A percentile compares a stretch with the other conserved stretches of the same genome.
phyloP scores from a whole-genome alignment of 1,140 invertebrate genomes.

The Drosophila parvula region DNA sequence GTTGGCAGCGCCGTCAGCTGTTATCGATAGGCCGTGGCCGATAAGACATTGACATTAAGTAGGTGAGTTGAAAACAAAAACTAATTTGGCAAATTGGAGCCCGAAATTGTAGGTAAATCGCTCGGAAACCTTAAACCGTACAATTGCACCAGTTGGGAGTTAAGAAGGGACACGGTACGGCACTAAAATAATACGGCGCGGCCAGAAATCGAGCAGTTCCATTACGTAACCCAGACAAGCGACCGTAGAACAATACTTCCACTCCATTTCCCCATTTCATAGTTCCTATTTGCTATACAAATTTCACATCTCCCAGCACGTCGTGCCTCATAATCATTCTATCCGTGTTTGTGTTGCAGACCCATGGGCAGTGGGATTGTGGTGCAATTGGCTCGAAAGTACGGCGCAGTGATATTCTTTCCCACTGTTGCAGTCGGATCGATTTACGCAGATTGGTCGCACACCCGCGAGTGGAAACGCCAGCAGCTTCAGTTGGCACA shows the following conservation, averaged over 20 bases:
- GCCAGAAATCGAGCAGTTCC: conserved; percentile 10
- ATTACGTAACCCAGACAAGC: conserved; percentile 36
- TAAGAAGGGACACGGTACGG: no score
- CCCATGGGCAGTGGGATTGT: conserved; percentile 78
- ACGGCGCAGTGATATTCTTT: conserved; percentile 87
- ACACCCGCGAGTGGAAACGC: conserved; percentile 89
- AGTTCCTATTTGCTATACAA: conserved; percentile 8
- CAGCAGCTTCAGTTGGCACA: conserved; percentile 80
- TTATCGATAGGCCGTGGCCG: conserved; percentile 25
- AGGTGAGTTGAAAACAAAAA: conserved; percentile 56
- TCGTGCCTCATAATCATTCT: conserved; percentile 26
- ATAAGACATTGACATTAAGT: conserved; percentile 25
- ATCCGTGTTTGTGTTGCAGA: conserved; percentile 62
- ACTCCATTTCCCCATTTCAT: background rate
- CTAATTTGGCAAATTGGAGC: conserved; percentile 40
- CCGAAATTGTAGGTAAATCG: background rate
- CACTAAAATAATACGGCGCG: background rate
- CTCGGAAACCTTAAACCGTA: background rate
- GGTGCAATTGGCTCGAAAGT: conserved; percentile 84
- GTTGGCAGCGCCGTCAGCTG: conserved; percentile 40
- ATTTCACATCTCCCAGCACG: conserved; percentile 2
- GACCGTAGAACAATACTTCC: background rate
- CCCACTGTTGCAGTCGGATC: conserved; percentile 85
- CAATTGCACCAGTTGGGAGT: background rate
- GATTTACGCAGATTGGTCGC: conserved; percentile 89